phyloP scores from a whole-genome alignment of 2,113 vertebrate genomes.

The Cervus canadensis region DNA sequence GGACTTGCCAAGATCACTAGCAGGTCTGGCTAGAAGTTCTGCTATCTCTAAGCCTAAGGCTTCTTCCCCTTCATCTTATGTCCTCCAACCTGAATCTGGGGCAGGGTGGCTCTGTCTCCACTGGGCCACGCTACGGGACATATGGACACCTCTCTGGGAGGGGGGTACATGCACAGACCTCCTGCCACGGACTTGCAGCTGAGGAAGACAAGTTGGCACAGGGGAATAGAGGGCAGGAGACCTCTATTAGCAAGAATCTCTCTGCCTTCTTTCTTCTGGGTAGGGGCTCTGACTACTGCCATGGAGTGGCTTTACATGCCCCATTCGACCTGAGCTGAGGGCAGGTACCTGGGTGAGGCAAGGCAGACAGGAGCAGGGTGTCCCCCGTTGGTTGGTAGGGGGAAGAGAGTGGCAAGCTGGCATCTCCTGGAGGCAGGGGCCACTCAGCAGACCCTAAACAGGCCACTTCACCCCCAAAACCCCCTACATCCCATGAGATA shows the following conservation, averaged over 20 bases:
- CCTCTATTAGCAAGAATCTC: neutral
- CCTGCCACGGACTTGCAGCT: neutral
- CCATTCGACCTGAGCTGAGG: neutral
- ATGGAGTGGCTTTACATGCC: too few species aligned
- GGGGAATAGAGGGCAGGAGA: too few species aligned
- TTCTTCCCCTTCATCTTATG: neutral
- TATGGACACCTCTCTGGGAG: neutral
- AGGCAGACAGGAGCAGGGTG: neutral
- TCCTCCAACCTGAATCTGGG: neutral
- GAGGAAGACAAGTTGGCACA: neutral
- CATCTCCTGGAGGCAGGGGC: neutral
- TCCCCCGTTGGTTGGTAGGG: rapidly evolving
- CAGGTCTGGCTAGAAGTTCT: neutral
- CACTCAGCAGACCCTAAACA: neutral
- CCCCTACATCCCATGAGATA: neutral
- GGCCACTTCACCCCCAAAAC: neutral
- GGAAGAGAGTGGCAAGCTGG: neutral
- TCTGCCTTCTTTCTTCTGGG: neutral
- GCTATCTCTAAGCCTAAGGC: neutral
- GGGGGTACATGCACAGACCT: rapidly evolving
- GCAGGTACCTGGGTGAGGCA: neutral
- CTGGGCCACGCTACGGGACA: rapidly evolving
- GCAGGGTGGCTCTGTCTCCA: neutral
- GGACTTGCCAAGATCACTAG: neutral
- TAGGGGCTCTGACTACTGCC: neutral